These are phyloP conservation scores for Microcaecilia unicolor DNA, from an alignment of 2,797 vertebrate genomes.

Conservation along the genomic window DNA sequence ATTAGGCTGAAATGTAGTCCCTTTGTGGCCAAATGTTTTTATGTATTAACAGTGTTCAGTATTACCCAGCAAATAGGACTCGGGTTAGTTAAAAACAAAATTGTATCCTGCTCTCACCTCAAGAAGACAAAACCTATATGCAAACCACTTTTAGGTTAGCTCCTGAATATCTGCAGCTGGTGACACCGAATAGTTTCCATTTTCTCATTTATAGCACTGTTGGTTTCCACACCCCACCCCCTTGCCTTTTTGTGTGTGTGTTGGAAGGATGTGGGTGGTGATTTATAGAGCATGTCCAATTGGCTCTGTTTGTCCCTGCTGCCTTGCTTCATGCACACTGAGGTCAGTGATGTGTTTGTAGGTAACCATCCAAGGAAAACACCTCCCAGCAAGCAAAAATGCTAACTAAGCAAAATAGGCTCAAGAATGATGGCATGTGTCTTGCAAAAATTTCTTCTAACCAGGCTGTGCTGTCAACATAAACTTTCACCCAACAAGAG, in stretches of 20 bases:
- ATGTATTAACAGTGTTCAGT: too few species aligned
- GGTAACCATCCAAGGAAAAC: constrained; percentile 59
- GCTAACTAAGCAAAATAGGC: constrained; percentile 51
- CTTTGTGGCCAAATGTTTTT: too few species aligned
- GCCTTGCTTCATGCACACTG: constrained; percentile 33
- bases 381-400: constrained; percentile 41
- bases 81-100: too few species aligned
- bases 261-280: constrained; percentile 58
- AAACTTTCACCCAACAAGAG: neutral
- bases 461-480: constrained; percentile 11
- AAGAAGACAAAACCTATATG: too few species aligned
- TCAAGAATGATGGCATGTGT: constrained; percentile 43
- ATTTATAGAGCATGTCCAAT: constrained; percentile 64
- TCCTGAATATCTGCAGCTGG: constrained; percentile 72
- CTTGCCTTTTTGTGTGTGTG: constrained; percentile 38
- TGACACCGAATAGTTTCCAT: constrained; percentile 54
- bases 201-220: constrained; percentile 47
- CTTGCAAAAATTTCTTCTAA: too few species aligned
- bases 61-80: too few species aligned
- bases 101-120: too few species aligned
- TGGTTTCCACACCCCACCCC: constrained; percentile 19
- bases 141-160: constrained; percentile 39
- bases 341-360: constrained; percentile 45
- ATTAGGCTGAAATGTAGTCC: too few species aligned
- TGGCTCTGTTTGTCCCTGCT: constrained; percentile 49